Evolutionary conservation across 2,797 vertebrate species (phyloP).

Genomic region (Pelobates cultripes): DNA sequence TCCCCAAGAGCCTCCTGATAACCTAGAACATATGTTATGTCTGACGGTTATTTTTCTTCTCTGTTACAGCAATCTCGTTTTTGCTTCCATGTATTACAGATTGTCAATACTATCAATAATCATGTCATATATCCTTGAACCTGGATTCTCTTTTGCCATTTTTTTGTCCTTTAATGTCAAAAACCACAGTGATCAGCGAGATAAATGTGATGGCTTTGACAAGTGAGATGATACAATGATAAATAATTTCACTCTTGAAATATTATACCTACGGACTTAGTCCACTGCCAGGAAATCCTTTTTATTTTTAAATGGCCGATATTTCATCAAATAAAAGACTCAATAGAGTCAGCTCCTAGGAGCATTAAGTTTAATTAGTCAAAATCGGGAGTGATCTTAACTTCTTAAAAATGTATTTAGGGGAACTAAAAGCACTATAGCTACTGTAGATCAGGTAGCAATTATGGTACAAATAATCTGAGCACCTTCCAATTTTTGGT

Average conservation of each 20-base stretch:
- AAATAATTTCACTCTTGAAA: constrained; percentile 67
- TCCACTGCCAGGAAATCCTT: constrained; percentile 63
- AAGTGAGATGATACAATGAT: constrained; percentile 57
- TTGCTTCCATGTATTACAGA: background rate
- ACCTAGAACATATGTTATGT: too few relatives aligned
- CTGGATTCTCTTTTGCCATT: background rate
- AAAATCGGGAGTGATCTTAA: too few relatives aligned
- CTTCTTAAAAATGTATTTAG: too few relatives aligned
- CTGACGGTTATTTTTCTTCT: too few relatives aligned
- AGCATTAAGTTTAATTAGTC: too few relatives aligned
- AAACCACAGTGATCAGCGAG: constrained; percentile 54
- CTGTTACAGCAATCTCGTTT: background rate
- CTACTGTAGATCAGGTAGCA: too few relatives aligned
- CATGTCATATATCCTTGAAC: background rate
- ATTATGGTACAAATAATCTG: too few relatives aligned
- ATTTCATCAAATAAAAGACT: too few relatives aligned
- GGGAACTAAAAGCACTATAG: too few relatives aligned
- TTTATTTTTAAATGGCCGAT: background rate
- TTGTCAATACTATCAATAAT: constrained; percentile 2
- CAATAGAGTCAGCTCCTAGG: too few relatives aligned
- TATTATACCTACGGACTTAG: constrained; percentile 66
- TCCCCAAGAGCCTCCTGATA: too few relatives aligned
- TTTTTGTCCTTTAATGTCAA: constrained; percentile 6
- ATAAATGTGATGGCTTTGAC: constrained; percentile 60
- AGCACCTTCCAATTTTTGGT: too few relatives aligned